Evolutionary conservation across 2,797 vertebrate genomes (phyloP).

Genomic region (Rachycentron canadum): DNA sequence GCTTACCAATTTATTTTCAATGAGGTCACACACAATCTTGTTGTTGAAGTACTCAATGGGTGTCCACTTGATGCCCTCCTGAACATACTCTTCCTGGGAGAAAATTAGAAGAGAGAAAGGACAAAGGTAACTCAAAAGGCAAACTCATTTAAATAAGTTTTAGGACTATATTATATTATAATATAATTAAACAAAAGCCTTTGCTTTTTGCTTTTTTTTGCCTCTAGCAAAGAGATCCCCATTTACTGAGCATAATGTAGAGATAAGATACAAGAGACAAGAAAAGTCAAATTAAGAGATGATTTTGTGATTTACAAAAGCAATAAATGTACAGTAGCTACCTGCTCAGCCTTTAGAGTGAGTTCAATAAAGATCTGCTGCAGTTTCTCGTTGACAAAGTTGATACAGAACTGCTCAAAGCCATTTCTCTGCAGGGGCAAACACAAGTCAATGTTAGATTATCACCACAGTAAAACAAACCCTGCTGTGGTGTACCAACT

Average conservation of each 20-base stretch:
- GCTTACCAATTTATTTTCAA: constrained; percentile 97
- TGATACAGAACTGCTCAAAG: constrained; percentile 99
- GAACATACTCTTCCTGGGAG: constrained; percentile 95
- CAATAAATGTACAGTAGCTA: constrained; percentile 57
- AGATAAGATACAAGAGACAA: not conserved
- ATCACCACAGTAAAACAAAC: constrained; percentile 22
- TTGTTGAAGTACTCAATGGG: constrained; percentile 99
- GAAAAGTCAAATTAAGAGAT: not conserved
- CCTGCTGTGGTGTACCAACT: not conserved
- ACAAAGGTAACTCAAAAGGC: not conserved
- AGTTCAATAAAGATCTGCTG: constrained; percentile 99
- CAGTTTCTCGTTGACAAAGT: constrained; percentile 98
- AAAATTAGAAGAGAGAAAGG: constrained; percentile 6
- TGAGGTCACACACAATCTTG: constrained; percentile 98
- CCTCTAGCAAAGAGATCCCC: not conserved
- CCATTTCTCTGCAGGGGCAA: constrained; percentile 91
- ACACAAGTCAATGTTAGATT: constrained; percentile 14
- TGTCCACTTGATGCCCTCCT: constrained; percentile 97
- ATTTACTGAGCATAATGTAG: not conserved
- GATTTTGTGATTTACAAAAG: not conserved
- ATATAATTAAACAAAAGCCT: not conserved
- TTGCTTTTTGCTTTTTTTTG: too few relatives aligned
- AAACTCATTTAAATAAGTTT: not conserved
- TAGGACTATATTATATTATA: not conserved
- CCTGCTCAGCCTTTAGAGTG: constrained; percentile 98